Conservation (phyloP, 2,113 vertebrate species). For the Probosciger aterrimus region DNA sequence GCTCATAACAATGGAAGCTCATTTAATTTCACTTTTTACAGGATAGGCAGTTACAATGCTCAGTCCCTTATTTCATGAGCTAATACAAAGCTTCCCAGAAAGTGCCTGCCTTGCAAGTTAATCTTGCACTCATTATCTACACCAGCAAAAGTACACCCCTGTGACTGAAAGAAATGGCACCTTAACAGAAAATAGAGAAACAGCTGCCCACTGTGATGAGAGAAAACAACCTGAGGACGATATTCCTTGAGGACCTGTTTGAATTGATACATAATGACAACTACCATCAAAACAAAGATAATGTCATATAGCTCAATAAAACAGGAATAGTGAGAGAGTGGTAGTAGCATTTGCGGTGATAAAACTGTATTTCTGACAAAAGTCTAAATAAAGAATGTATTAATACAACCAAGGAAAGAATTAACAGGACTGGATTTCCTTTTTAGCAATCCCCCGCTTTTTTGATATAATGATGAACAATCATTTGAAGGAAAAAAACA, state of each 20-base stretch:
- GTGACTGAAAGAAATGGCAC: conserved; percentile 35
- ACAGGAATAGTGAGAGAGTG: background rate
- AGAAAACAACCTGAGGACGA: conserved; percentile 25
- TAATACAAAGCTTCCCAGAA: conserved; percentile 41
- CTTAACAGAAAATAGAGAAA: conserved; percentile 61
- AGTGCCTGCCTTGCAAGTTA: conserved; percentile 1
- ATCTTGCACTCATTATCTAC: conserved; percentile 31
- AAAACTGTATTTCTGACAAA: conserved; percentile 24
- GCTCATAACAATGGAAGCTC: background rate
- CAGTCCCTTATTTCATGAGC: background rate
- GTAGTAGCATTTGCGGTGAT: conserved; percentile 26
- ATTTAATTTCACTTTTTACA: conserved; percentile 25
- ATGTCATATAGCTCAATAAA: background rate
- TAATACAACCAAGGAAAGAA: background rate
- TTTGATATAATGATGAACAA: background rate
- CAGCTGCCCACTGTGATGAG: conserved; percentile 18
- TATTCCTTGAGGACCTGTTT: conserved; percentile 19
- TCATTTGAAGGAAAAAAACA: background rate
- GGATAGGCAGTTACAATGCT: background rate
- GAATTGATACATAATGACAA: conserved; percentile 57
- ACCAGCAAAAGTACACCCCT: background rate
- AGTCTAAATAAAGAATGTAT: background rate
- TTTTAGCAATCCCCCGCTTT: background rate
- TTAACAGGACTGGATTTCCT: background rate
- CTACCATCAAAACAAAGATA: conserved; percentile 36